Percentiles rank a stretch among this genome's conserved stretches.
phyloP scores from a whole-genome alignment of 2,113 vertebrate genomes.

The Crocuta crocuta region DNA sequence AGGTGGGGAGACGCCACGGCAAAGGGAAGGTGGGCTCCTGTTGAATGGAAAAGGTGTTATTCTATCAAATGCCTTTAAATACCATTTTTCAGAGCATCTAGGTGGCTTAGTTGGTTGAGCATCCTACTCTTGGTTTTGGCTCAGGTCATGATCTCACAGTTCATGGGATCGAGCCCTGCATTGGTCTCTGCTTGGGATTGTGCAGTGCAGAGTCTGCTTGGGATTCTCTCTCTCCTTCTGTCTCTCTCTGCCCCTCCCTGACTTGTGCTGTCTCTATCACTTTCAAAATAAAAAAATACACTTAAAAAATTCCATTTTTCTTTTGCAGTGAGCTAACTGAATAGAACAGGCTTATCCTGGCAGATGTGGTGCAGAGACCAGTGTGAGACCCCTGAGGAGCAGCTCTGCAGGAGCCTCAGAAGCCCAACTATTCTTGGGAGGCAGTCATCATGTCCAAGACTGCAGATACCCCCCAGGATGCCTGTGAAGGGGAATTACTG shows the following conservation, averaged over 20 bases:
- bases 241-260: no score
- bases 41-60: not conserved
- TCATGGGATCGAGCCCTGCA: no score
- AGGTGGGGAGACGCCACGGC: rapidly evolving
- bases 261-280: no score
- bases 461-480: rapidly evolving
- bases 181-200: no score
- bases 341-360: not conserved
- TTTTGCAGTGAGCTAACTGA: not conserved
- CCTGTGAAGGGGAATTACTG: not conserved
- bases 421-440: not conserved
- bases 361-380: no score
- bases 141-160: no score
- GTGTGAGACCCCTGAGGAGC: not conserved
- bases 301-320: not conserved
- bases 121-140: no score
- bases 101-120: no score
- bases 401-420: not conserved
- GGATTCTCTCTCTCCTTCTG: no score
- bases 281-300: no score
- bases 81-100: not conserved
- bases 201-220: no score
- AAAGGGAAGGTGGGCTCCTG: not conserved
- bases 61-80: no score
- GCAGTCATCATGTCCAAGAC: rapidly evolving